Base-by-base conservation (phyloP, 2,888 invertebrate species). In the Flabesymbios commensalis region DNA sequence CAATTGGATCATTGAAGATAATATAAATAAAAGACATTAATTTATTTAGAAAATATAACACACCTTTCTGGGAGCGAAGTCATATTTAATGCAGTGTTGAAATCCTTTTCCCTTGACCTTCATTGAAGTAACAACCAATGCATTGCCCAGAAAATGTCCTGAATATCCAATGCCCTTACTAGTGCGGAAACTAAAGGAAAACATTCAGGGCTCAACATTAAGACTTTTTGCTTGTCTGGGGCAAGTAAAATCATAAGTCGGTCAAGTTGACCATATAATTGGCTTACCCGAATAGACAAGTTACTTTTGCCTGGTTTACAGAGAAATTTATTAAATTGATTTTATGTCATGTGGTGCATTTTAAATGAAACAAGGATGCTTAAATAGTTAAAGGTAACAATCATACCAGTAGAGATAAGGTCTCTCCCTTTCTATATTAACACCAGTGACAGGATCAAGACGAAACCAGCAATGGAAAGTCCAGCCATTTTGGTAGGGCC, bases 401-500 rank as follows among this genome's bases (percentile, higher is more conserved):
- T 26, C 87, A 88, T 85, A 95, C 96, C 95, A 94, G 85, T 96
- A 99, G 70, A 99, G 88, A 85, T 96, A 97, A 41, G 98, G 99
- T 85, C 96, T 96, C 86, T 99, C 98, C 75, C 96, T 87, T 86
- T 99, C 99, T 81, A 98, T 97, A 87, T 95, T 96, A 83, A 95
- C 95, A 1, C 81, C 80, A 3, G 81, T 79, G 29, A 80, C 77
- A 14, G 82, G 82, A 63, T 99, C 99, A 81, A 99, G 88, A 67
- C 98, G 89, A 84, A 99, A 94, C 99, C 99, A 99, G 75, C 97
- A 97, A 76, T 95, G 94, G 85, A 99, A 99, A 57, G 99, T 98
- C 88, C 98, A 99, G 63, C 99, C 99, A 85, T 90, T 96, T 86
- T 98, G 97, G 85, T 98, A 93, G 39, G 99, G 99, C 97, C 98